Base-by-base conservation (phyloP, 1,140 invertebrate genomes). In the Oncopeltus fasciatus region DNA sequence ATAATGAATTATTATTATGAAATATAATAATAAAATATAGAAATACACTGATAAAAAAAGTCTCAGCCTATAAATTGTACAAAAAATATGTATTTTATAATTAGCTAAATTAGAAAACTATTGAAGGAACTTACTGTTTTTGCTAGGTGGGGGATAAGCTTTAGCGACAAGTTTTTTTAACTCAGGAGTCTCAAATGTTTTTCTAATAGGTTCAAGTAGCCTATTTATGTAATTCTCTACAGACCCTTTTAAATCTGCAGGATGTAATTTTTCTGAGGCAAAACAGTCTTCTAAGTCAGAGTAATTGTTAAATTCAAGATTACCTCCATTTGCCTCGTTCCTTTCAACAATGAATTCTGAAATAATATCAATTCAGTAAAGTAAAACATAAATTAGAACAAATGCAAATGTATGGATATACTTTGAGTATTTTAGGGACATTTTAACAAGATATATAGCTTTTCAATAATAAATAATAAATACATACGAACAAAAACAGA, bases 211-310 rank as follows among this genome's bases (percentile, higher is more conserved):
- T 63, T 88, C 88, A 57, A 99, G 75, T 31, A 98, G 74, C 69
- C 76, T 79, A 75, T 98, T 97, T 2, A 99, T 85, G 67, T 89
- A 88, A 64, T 76, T 72, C 75, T 91, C 90, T 26, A 92, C 86
- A 51, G 85, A 81, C 56, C 74, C 77, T 76, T 98, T 98, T 60
- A 99, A 78, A 78, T 98, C 95, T 44, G 84, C 92, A 31, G 95
- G 95, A 80, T 97, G 92, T 59, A 98, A 76, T 68, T 89, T 82
- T 76, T 92, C 73, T 59, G 83, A 81, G 0, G 83, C 82, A 77
- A 88, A 93, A 61, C 82, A 80, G 67, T 74, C 72, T 77, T 95
- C 89, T 43, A 98, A 74, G 61, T 84, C 81, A 61, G 85, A 81
- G 76, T 84, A 96, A 8, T 79, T 83, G 1, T 75, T 72, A 75